phyloP scores from a whole-genome alignment of 1,140 invertebrate species.

The Aplysia californica region DNA sequence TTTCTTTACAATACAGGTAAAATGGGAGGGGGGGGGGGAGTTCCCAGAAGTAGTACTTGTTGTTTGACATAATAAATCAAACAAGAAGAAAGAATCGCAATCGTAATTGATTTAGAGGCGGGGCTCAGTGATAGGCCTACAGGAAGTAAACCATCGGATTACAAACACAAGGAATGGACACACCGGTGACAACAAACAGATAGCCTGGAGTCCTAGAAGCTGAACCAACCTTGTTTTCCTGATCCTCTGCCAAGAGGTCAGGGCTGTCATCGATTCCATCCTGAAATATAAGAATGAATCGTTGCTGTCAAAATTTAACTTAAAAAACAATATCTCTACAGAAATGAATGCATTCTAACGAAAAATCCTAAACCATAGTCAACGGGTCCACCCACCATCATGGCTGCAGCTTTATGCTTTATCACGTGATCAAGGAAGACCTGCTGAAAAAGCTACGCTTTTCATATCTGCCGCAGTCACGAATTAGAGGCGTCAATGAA shows the following conservation, averaged over 20 bases:
- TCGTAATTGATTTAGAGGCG: too few relatives aligned
- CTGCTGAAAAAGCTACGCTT: not conserved
- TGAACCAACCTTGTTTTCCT: conserved; percentile 20
- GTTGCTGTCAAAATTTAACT: conserved; percentile 5
- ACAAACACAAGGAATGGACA: too few relatives aligned
- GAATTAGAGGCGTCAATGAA: not conserved
- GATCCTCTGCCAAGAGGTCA: conserved; percentile 64
- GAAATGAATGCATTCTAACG: conserved; percentile 20
- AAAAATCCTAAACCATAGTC: conserved; percentile 23
- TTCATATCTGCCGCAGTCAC: not conserved
- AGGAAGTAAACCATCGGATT: too few relatives aligned
- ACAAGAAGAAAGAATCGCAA: too few relatives aligned
- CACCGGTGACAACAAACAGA: too few relatives aligned
- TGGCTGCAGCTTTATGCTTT: conserved; percentile 59
- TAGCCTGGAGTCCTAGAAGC: too few relatives aligned
- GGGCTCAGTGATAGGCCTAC: too few relatives aligned
- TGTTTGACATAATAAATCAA: too few relatives aligned
- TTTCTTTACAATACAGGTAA: too few relatives aligned
- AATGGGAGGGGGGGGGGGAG: too few relatives aligned
- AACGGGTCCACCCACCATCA: conserved; percentile 67
- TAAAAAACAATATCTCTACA: conserved; percentile 23
- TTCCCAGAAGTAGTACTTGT: too few relatives aligned
- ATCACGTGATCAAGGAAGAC: conserved; percentile 57
- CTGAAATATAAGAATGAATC: conserved; percentile 51
- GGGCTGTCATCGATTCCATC: conserved; percentile 67